Conservation (phyloP, 2,888 invertebrate genomes). For the Tanypteryx hageni region DNA sequence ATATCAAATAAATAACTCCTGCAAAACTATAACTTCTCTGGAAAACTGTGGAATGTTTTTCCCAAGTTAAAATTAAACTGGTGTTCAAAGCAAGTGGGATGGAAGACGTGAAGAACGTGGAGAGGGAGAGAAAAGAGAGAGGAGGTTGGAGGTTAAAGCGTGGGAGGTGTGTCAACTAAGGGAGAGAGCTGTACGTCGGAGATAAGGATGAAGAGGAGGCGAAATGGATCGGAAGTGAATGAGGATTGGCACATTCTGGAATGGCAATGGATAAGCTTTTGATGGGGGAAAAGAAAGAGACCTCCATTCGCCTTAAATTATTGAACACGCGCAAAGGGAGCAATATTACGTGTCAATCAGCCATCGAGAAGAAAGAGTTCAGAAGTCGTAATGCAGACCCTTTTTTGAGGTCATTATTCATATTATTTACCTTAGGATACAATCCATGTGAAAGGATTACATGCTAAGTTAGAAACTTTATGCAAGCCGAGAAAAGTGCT, state of each 20-base stretch:
- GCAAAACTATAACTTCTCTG: too few species aligned
- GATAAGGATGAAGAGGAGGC: not conserved
- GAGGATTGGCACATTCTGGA: not conserved
- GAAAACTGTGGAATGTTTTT: too few species aligned
- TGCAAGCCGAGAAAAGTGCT: too few species aligned
- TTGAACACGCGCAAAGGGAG: not conserved
- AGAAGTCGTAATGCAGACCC: too few species aligned
- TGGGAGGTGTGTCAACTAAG: constrained; percentile 6
- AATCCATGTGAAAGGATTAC: too few species aligned
- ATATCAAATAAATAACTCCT: too few species aligned
- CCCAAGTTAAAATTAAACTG: too few species aligned
- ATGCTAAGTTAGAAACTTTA: too few species aligned
- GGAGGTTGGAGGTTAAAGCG: not conserved
- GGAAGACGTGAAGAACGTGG: not conserved
- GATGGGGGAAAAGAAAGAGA: not conserved
- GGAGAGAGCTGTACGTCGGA: not conserved
- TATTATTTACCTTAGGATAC: too few species aligned
- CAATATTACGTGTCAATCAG: not conserved
- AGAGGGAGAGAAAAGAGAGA: not conserved
- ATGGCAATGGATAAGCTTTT: constrained; percentile 1
- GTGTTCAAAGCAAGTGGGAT: too few species aligned
- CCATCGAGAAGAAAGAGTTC: too few species aligned
- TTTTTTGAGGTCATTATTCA: too few species aligned
- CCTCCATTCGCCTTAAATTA: constrained; percentile 15
- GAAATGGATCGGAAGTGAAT: constrained; percentile 7